Evolutionary conservation across 2,888 invertebrate species (phyloP).

Genomic region (Teinopalpus imperialis): DNA sequence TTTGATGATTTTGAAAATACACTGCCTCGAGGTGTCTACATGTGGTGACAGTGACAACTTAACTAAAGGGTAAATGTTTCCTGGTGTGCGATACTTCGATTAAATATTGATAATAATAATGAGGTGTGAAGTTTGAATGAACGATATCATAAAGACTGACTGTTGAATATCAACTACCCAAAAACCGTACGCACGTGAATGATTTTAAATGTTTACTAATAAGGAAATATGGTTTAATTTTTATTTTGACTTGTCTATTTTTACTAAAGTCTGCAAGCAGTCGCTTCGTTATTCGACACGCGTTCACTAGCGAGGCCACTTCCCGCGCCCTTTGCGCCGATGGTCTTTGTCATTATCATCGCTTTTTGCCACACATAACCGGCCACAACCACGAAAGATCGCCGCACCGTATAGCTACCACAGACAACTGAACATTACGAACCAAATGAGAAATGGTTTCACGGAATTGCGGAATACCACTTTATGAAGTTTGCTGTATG

Average conservation of each 20-base stretch:
- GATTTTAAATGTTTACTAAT: too few species aligned
- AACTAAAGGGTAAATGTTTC: too few species aligned
- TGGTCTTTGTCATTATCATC: conserved; percentile 77
- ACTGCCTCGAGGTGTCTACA: too few species aligned
- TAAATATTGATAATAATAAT: too few species aligned
- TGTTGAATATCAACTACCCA: too few species aligned
- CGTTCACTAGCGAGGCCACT: conserved; percentile 57
- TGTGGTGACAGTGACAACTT: too few species aligned
- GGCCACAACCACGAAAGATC: conserved; percentile 54
- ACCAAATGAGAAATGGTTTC: conserved; percentile 19
- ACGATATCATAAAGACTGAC: too few species aligned
- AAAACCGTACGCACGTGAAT: too few species aligned
- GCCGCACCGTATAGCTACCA: conserved; percentile 11
- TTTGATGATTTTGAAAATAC: too few species aligned
- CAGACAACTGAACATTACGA: conserved; percentile 11
- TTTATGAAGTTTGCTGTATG: conserved; percentile 6
- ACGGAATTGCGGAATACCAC: conserved; percentile 14
- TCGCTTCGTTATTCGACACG: conserved; percentile 65
- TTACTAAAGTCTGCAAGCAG: conserved; percentile 37
- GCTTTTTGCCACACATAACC: conserved; percentile 75
- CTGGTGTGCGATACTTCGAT: too few species aligned
- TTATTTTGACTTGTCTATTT: conserved; percentile 38
- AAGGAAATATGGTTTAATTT: too few species aligned
- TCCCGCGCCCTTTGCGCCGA: conserved; percentile 71
- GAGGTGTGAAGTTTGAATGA: too few species aligned